phyloP scores from a whole-genome alignment of 2,888 invertebrate species.

The Pachymerium ferrugineum region DNA sequence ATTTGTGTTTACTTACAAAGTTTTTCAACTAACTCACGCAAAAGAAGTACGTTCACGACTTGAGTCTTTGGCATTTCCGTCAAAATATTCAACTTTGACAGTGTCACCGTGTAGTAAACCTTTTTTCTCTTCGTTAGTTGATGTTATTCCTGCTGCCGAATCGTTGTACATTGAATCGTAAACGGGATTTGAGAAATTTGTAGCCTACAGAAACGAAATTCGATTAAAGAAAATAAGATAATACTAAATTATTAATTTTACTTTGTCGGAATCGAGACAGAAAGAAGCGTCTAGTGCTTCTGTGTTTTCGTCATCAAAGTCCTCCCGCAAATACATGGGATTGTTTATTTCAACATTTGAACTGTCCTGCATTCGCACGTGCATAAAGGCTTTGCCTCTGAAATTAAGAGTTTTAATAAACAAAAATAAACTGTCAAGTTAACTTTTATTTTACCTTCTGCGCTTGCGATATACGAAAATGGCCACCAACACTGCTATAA shows the following conservation, averaged over 20 bases:
- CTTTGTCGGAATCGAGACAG: conserved; percentile 58
- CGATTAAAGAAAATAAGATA: neutral
- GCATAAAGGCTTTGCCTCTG: conserved; percentile 64
- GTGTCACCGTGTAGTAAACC: conserved; percentile 44
- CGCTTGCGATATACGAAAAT: conserved; percentile 40
- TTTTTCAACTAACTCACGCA: conserved; percentile 25
- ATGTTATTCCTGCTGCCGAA: conserved; percentile 41
- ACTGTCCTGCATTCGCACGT: conserved; percentile 73
- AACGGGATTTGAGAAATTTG: conserved; percentile 79
- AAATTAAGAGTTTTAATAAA: neutral
- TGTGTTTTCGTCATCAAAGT: conserved; percentile 52
- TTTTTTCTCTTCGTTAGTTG: conserved; percentile 48
- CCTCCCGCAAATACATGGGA: conserved; percentile 75
- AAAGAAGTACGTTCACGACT: conserved; percentile 34
- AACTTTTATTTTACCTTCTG: conserved; percentile 38
- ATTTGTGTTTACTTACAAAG: too few species aligned
- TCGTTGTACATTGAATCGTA: conserved; percentile 71
- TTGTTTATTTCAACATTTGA: conserved; percentile 69
- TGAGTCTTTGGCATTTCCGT: conserved; percentile 33
- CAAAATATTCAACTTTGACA: conserved; percentile 36
- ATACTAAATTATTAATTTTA: conserved; percentile 40
- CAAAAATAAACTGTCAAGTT: neutral
- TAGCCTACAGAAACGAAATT: conserved; percentile 51
- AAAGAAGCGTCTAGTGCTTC: conserved; percentile 51
- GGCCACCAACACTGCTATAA: conserved; percentile 40